These are phyloP conservation scores for Gasteruption jaculator DNA, from an alignment of 2,888 invertebrate species.

Conservation along the genomic window DNA sequence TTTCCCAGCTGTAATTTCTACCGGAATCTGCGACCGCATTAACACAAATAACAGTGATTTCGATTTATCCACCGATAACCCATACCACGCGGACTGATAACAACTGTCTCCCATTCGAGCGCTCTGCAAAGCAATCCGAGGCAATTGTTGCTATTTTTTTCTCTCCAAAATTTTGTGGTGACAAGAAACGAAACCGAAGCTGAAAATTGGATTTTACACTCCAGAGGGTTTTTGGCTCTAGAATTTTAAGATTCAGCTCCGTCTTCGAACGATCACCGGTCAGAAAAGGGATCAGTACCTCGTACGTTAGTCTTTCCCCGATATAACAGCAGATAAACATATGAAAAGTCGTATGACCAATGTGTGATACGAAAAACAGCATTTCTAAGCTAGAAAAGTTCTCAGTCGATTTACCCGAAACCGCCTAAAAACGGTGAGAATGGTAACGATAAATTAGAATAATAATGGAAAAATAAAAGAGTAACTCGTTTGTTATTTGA, in stretches of 20 bases:
- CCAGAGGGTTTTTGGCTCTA: too few species aligned
- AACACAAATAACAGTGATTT: constrained; percentile 26
- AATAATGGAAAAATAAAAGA: not conserved
- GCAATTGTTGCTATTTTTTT: constrained; percentile 2
- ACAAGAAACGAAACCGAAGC: too few species aligned
- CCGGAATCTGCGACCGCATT: constrained; percentile 23
- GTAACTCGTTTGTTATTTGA: not conserved
- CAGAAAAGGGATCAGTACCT: too few species aligned
- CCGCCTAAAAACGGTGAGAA: too few species aligned
- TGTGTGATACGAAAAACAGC: constrained; percentile 18
- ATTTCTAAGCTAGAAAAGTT: constrained; percentile 15
- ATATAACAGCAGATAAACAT: constrained; percentile 21
- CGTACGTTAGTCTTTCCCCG: too few species aligned
- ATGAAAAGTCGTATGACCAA: constrained; percentile 21
- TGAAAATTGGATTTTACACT: too few species aligned
- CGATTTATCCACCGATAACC: constrained; percentile 20
- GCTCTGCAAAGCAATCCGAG: constrained; percentile 25
- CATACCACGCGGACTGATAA: constrained; percentile 33
- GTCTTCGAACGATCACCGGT: too few species aligned
- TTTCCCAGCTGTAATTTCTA: constrained; percentile 20
- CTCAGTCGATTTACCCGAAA: too few species aligned
- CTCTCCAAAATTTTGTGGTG: constrained; percentile 16
- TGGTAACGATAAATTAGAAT: not conserved
- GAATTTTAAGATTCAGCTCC: too few species aligned
- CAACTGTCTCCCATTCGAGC: constrained; percentile 23